phyloP scores from a whole-genome alignment of 2,113 vertebrate genomes.

The Polyodon spathula region DNA sequence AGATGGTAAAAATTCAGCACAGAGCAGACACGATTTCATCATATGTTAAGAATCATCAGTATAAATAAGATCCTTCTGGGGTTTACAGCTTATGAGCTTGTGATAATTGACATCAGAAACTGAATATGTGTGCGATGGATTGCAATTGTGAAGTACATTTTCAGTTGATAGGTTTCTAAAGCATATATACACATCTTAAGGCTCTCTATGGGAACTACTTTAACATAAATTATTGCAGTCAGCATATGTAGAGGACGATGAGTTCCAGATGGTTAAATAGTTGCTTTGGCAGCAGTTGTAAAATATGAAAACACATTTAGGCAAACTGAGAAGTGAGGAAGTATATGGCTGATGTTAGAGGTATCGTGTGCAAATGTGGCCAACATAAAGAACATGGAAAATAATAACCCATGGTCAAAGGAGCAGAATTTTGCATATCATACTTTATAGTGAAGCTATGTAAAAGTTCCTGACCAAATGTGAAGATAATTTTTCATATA shows the following conservation, averaged over 20 bases:
- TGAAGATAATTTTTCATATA: no score
- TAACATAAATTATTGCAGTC: conserved; percentile 45
- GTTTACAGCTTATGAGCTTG: not conserved
- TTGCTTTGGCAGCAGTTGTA: conserved; percentile 42
- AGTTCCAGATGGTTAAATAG: conserved; percentile 58
- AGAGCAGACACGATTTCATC: conserved; percentile 10
- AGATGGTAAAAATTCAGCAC: not conserved
- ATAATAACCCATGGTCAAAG: conserved; percentile 6
- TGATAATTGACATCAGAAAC: conserved; percentile 11
- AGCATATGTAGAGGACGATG: conserved; percentile 46
- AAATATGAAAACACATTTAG: conserved; percentile 35
- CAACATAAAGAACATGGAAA: conserved; percentile 13
- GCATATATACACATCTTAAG: conserved; percentile 20
- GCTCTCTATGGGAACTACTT: conserved; percentile 45
- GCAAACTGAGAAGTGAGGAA: conserved; percentile 23
- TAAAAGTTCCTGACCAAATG: no score
- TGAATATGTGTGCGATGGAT: conserved; percentile 16
- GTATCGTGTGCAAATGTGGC: conserved; percentile 10
- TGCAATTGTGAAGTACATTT: conserved; percentile 16
- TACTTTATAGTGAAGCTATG: no score
- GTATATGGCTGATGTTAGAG: conserved; percentile 29
- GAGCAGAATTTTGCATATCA: conserved; percentile 3
- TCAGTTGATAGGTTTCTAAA: conserved; percentile 29
- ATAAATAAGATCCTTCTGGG: no score
- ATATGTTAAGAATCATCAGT: conserved; percentile 15